phyloP scores from a whole-genome alignment of 2,888 invertebrate species.

The Aphodius sticticus region DNA sequence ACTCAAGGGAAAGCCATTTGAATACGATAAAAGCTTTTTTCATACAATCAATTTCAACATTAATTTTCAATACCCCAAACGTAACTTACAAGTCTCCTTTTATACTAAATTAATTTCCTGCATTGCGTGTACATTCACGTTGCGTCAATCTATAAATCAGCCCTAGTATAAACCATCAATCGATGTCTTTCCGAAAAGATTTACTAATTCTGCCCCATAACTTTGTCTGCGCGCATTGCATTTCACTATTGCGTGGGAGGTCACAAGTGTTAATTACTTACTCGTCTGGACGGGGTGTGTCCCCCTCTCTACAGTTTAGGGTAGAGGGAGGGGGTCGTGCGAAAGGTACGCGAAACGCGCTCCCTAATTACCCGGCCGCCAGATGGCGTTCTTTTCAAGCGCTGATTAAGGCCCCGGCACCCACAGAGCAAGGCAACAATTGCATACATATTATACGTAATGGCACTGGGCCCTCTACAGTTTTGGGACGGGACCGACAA shows the following conservation, averaged over 20 bases:
- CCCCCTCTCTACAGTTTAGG: conserved; percentile 17
- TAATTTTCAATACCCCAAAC: too few relatives aligned
- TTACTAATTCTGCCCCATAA: conserved; percentile 9
- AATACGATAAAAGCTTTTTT: too few relatives aligned
- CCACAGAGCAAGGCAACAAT: not conserved
- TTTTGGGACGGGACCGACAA: not conserved
- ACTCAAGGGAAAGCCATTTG: too few relatives aligned
- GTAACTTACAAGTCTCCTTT: not conserved
- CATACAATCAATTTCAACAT: too few relatives aligned
- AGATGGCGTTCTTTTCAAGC: conserved; percentile 21
- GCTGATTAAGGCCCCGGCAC: conserved; percentile 5
- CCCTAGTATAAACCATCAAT: not conserved
- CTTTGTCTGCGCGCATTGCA: conserved; percentile 9
- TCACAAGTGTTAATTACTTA: conserved; percentile 25
- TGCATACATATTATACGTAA: not conserved
- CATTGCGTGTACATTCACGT: not conserved
- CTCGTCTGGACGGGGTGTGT: conserved; percentile 5
- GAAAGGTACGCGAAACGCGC: conserved; percentile 6
- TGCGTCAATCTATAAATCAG: not conserved
- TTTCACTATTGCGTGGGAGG: conserved; percentile 14
- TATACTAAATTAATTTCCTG: not conserved
- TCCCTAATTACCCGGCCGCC: conserved; percentile 21
- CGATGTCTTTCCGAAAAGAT: not conserved
- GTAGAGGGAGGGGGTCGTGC: not conserved
- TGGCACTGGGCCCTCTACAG: not conserved